Conservation (phyloP, 1,140 invertebrate genomes). For the Platorchestia sp. region DNA sequence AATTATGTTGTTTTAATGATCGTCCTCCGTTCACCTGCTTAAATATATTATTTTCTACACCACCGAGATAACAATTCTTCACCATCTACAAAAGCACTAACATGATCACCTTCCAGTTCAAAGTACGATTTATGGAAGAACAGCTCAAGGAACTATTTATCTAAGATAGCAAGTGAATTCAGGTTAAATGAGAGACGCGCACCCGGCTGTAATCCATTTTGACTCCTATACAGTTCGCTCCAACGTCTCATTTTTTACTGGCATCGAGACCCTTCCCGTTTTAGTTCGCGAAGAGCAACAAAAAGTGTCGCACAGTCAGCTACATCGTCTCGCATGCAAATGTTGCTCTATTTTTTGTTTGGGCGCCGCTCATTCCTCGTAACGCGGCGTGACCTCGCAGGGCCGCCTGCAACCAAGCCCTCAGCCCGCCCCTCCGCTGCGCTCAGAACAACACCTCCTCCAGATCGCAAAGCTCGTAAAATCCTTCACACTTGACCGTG, state of each 20-base stretch:
- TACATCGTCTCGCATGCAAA: neutral
- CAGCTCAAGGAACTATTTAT: neutral
- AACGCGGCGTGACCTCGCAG: neutral
- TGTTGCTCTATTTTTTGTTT: neutral
- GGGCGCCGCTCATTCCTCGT: neutral
- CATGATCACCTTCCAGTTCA: too few relatives aligned
- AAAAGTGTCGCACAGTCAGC: neutral
- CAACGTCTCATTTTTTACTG: neutral
- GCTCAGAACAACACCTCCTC: neutral
- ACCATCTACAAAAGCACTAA: too few relatives aligned
- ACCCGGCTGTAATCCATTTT: neutral
- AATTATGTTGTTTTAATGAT: too few relatives aligned
- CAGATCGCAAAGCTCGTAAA: neutral
- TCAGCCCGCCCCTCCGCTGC: neutral
- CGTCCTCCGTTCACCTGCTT: too few relatives aligned
- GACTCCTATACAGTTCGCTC: neutral
- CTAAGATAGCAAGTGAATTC: neutral
- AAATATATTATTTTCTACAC: too few relatives aligned
- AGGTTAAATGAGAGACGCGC: neutral
- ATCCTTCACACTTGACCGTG: conserved; percentile 17
- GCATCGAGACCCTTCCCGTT: neutral
- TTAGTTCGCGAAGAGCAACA: neutral
- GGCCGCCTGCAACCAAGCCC: neutral
- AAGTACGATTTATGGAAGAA: neutral
- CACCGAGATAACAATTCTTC: too few relatives aligned